Percentiles rank a stretch among this genome's conserved stretches.
These are phyloP conservation scores for Bolinopsis microptera DNA, from an alignment of 37 sponge, comb jelly and placozoan species.

Conservation along the genomic window DNA sequence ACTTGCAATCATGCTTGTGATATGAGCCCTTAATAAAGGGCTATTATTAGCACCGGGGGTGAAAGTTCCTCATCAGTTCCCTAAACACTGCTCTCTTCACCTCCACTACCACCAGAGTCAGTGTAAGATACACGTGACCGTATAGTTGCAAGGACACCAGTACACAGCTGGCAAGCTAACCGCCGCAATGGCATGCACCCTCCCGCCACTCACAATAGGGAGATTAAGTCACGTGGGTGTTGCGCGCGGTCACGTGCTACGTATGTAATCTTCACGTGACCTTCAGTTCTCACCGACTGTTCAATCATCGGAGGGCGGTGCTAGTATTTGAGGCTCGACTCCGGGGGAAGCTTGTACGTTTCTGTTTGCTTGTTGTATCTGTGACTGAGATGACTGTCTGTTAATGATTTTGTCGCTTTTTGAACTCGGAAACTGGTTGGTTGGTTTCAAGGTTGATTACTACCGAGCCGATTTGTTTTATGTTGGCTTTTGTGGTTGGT, in stretches of 20 bases:
- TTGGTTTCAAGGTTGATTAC: too few species aligned
- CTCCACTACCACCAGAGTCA: neutral
- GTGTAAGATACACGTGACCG: neutral
- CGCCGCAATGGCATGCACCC: neutral
- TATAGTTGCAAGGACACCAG: neutral
- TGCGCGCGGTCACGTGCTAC: neutral
- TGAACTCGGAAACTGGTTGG: too few species aligned
- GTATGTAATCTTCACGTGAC: conserved; percentile 19
- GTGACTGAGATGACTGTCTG: too few species aligned
- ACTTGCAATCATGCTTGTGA: neutral
- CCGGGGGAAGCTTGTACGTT: neutral
- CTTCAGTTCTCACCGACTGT: neutral
- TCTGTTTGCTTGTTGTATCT: neutral
- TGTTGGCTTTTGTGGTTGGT: too few species aligned
- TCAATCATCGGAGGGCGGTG: conserved; percentile 17
- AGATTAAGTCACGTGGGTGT: neutral
- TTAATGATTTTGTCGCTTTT: too few species aligned
- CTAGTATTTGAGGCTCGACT: neutral
- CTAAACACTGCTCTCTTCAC: neutral
- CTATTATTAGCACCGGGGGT: neutral
- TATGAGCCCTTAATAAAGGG: neutral
- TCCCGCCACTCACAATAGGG: neutral
- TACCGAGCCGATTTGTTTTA: too few species aligned
- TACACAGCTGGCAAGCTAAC: neutral
- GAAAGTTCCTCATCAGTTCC: neutral